Conservation (phyloP, 2,113 vertebrate genomes). For the Hydrochoerus hydrochaeris region DNA sequence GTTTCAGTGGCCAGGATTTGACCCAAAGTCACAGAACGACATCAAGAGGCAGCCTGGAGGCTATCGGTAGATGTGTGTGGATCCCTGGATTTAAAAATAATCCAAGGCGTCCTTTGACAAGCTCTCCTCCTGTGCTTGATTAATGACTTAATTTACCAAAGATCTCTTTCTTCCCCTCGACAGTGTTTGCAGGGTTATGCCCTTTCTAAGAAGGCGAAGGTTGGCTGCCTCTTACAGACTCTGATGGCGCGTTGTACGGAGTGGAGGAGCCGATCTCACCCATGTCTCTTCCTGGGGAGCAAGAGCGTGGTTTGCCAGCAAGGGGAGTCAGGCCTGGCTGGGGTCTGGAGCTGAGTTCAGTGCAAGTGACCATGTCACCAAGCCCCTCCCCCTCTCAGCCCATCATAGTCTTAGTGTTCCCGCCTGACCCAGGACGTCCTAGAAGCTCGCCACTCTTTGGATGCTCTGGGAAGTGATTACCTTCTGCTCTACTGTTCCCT, state of each 20-base stretch:
- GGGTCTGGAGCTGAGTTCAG: neutral
- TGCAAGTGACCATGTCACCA: fast-evolving
- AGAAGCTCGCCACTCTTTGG: neutral
- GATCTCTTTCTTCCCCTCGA: neutral
- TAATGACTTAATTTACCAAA: neutral
- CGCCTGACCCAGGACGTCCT: constrained; percentile 30
- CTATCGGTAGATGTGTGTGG: neutral
- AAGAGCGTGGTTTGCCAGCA: neutral
- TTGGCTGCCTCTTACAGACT: neutral
- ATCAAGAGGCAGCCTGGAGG: neutral
- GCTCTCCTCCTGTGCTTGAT: neutral
- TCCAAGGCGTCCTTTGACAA: neutral
- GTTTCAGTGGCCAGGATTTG: neutral
- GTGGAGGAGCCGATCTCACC: neutral
- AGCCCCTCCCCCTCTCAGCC: neutral
- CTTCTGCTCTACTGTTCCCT: neutral
- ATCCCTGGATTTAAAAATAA: neutral
- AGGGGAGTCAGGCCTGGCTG: neutral
- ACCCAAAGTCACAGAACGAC: neutral
- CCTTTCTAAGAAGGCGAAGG: neutral
- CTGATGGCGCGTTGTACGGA: neutral
- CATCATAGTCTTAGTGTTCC: neutral
- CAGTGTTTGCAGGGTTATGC: neutral
- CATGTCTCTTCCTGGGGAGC: neutral
- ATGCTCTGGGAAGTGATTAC: fast-evolving